Conservation (phyloP, 2,797 vertebrate species). For the Psittacula derbiana region DNA sequence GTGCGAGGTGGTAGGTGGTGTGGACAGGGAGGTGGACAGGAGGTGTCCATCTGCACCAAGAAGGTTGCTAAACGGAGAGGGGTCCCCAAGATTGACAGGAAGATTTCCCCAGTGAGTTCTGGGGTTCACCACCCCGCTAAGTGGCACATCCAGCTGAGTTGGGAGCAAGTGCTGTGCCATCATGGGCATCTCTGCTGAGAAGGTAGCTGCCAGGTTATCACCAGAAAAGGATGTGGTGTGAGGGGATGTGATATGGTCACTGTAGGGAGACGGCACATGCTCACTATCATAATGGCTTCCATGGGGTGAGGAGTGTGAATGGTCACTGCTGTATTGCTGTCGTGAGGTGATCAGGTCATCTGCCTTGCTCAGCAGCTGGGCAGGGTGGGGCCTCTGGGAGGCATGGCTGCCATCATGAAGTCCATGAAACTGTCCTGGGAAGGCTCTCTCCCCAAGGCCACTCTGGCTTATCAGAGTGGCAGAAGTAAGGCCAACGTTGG, state of each 20-base stretch:
- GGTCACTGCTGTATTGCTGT: conserved; percentile 87
- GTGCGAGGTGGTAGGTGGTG: conserved; percentile 91
- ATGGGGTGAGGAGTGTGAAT: conserved; percentile 87
- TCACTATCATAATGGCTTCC: conserved; percentile 96
- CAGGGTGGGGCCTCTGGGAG: conserved; percentile 85
- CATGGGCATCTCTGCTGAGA: conserved; percentile 90
- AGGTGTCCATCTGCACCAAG: conserved; percentile 92
- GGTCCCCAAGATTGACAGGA: conserved; percentile 88
- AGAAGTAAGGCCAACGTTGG: conserved; percentile 84
- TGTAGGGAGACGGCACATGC: conserved; percentile 94
- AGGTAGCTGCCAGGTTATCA: conserved; percentile 82
- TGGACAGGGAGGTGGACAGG: conserved; percentile 96
- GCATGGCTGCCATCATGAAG: conserved; percentile 83
- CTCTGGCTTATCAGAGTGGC: conserved; percentile 86
- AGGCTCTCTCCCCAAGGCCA: conserved; percentile 89
- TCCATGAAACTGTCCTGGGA: conserved; percentile 85
- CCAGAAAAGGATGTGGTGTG: conserved; percentile 83
- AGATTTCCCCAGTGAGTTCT: conserved; percentile 93
- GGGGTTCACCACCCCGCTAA: conserved; percentile 87
- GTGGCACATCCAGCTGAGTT: conserved; percentile 88
- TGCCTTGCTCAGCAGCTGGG: conserved; percentile 89
- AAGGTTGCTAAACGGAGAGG: conserved; percentile 91
- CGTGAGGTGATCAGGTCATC: conserved; percentile 85
- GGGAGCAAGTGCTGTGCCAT: conserved; percentile 85
- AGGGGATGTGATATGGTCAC: conserved; percentile 94